A percentile compares a stretch with the other conserved stretches of the same genome.
Conservation (phyloP, 2,888 invertebrate species). For the Drosophila fungiperda region DNA sequence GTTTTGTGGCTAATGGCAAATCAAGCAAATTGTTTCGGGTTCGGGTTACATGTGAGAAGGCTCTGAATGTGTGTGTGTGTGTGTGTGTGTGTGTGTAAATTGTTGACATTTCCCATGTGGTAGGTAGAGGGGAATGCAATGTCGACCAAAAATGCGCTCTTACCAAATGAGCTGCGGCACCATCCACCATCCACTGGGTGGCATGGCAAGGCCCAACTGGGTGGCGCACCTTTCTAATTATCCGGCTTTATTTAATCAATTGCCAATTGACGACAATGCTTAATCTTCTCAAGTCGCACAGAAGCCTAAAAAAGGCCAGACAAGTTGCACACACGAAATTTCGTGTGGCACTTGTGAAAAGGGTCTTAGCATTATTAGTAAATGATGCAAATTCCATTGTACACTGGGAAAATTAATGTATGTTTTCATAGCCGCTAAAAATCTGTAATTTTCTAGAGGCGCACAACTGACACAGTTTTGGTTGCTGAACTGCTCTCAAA, state of each 20-base stretch:
- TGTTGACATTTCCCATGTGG: background rate
- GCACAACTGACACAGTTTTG: background rate
- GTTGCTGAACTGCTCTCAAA: background rate
- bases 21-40: conserved; percentile 6
- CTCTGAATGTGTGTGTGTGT: background rate
- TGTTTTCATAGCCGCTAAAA: background rate
- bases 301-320: background rate
- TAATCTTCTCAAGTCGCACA: conserved; percentile 4
- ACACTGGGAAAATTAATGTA: background rate
- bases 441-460: background rate
- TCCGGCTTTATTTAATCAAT: conserved; percentile 34
- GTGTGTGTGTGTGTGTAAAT: background rate
- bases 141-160: conserved; percentile 61
- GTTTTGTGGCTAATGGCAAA: conserved; percentile 56
- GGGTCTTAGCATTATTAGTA: background rate
- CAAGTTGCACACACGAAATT: conserved; percentile 1
- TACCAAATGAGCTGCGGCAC: conserved; percentile 58
- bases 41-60: background rate
- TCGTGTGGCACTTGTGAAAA: background rate
- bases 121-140: background rate
- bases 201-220: conserved; percentile 37
- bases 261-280: conserved; percentile 26
- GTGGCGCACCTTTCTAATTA: conserved; percentile 54
- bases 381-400: background rate
- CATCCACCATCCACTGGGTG: conserved; percentile 19